These are phyloP conservation scores for Drosophila simulans DNA, from an alignment of 1,140 invertebrate genomes.

Conservation along the genomic window DNA sequence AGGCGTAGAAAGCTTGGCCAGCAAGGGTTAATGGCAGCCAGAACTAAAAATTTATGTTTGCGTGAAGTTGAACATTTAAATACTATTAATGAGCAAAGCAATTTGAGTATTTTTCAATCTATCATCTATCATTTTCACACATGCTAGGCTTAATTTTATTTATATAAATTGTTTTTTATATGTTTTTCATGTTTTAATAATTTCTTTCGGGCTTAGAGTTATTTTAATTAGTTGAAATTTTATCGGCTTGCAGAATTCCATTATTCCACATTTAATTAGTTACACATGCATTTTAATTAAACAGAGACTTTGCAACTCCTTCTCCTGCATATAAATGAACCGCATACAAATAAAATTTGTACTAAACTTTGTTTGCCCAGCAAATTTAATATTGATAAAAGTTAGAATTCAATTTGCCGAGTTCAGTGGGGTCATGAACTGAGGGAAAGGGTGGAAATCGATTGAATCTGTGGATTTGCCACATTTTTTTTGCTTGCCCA, in stretches of 20 bases:
- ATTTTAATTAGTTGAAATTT: constrained; percentile 1
- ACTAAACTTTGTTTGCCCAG: constrained; percentile 16
- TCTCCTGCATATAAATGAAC: background rate
- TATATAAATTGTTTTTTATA: too few relatives aligned
- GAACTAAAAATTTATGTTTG: constrained; percentile 17
- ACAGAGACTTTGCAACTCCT: constrained; percentile 4
- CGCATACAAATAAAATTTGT: constrained; percentile 19
- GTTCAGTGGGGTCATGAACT: constrained; percentile 3
- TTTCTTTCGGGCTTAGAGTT: constrained; percentile 6
- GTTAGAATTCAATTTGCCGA: constrained; percentile 19
- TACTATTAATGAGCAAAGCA: background rate
- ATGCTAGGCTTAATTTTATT: too few relatives aligned
- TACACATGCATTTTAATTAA: constrained; percentile 59
- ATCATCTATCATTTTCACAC: background rate
- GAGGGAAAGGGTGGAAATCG: constrained; percentile 3
- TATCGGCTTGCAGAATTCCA: constrained; percentile 9
- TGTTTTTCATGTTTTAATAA: background rate
- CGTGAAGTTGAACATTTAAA: constrained; percentile 5
- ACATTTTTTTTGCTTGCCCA: background rate
- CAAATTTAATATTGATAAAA: constrained; percentile 39
- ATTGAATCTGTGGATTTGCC: constrained; percentile 10
- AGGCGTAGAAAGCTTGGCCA: constrained; percentile 24
- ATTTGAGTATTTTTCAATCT: background rate
- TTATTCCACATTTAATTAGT: constrained; percentile 35
- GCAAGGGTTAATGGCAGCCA: constrained; percentile 29